These are phyloP conservation scores for Lepilemur ruficaudatus DNA, from an alignment of 2,797 vertebrate genomes.

Conservation along the genomic window DNA sequence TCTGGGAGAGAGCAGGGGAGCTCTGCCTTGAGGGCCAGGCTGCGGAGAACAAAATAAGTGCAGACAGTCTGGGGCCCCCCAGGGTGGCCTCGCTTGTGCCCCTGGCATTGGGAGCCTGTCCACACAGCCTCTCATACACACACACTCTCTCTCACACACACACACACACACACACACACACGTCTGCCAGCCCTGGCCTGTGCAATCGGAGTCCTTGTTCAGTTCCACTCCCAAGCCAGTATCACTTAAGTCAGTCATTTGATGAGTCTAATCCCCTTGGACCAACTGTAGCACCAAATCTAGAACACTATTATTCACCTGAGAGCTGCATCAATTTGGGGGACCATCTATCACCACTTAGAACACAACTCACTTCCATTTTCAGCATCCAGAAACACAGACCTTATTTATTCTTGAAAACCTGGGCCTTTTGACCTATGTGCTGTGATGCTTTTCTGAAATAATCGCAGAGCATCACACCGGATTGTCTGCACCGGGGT, in stretches of 20 bases:
- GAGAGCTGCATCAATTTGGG: constrained; percentile 60
- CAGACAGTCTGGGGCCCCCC: background rate
- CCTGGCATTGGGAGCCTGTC: background rate
- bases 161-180: background rate
- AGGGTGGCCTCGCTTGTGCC: background rate
- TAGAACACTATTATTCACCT: constrained; percentile 50
- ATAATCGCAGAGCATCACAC: background rate
- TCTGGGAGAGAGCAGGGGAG: background rate
- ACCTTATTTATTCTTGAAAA: constrained; percentile 67
- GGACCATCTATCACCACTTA: constrained; percentile 51
- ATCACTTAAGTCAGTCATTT: constrained; percentile 7
- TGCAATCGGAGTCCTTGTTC: background rate
- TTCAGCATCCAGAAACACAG: constrained; percentile 63
- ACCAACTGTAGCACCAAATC: constrained; percentile 31
- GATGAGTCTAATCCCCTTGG: background rate
- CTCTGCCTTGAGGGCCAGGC: background rate
- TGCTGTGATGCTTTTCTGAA: background rate
- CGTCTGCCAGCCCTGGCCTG: background rate
- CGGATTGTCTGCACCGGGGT: constrained; percentile 68
- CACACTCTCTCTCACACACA: accelerated
- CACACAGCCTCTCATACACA: accelerated
- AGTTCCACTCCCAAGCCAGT: background rate
- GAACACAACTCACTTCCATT: constrained; percentile 64
- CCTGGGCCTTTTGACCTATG: constrained; percentile 34
- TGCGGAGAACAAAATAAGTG: constrained; percentile 16